These are phyloP conservation scores for Camelus dromedarius DNA, from an alignment of 2,113 vertebrate genomes.

Conservation along the genomic window DNA sequence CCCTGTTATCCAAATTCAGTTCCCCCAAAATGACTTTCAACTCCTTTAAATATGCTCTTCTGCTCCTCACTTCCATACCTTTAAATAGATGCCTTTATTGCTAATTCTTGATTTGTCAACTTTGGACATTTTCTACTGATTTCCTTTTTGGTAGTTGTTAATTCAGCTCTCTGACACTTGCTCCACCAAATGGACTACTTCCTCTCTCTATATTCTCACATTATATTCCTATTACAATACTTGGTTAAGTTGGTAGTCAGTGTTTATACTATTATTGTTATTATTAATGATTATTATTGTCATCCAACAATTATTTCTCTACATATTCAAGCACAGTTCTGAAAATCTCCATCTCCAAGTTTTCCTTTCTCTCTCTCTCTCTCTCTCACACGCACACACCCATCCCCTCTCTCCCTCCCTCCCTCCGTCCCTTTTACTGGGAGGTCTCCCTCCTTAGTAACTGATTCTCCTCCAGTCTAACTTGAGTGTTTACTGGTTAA, in stretches of 20 bases:
- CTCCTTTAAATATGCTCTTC: not conserved
- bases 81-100: not conserved
- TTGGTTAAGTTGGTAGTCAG: not conserved
- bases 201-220: not conserved
- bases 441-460: not conserved
- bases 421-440: not conserved
- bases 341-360: not conserved
- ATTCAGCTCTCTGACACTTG: not conserved
- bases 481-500: not conserved
- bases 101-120: not conserved
- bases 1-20: not conserved
- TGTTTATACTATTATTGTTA: not conserved
- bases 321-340: not conserved
- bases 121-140: not conserved
- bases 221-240: not conserved
- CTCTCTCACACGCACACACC: not conserved
- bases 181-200: not conserved
- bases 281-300: not conserved
- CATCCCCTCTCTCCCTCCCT: not conserved
- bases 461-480: not conserved
- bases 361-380: not conserved
- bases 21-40: not conserved
- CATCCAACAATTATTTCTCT: not conserved
- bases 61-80: not conserved
- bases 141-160: not conserved